Evolutionary conservation across 2,797 vertebrate species (phyloP).

Genomic region (Coracias cyanogaster): DNA sequence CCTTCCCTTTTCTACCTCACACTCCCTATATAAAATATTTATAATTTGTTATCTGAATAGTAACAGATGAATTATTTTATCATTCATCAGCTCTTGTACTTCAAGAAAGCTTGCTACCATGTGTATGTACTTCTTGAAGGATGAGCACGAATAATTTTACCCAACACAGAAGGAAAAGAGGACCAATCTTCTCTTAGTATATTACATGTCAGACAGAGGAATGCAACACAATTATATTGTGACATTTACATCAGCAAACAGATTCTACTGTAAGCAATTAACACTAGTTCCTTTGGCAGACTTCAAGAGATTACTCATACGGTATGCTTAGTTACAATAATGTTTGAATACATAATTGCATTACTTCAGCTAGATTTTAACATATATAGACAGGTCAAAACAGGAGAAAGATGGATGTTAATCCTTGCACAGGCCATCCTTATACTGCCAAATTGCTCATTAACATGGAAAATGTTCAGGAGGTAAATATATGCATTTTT

Average conservation of each 20-base stretch:
- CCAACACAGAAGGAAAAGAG: neutral
- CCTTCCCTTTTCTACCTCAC: neutral
- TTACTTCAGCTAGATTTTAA: slow-evolving; percentile 4
- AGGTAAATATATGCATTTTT: neutral
- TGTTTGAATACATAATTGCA: slow-evolving; percentile 36
- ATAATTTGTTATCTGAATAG: neutral
- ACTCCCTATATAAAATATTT: neutral
- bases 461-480: neutral
- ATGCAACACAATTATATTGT: slow-evolving; percentile 75
- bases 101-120: slow-evolving; percentile 10
- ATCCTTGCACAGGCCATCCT: neutral
- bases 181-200: slow-evolving; percentile 66
- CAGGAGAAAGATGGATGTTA: slow-evolving; percentile 9
- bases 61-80: neutral
- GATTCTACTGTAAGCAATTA: slow-evolving; percentile 79
- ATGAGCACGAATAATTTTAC: neutral
- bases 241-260: slow-evolving; percentile 80
- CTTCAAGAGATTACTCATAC: slow-evolving; percentile 72
- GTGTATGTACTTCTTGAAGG: neutral
- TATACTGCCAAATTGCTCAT: neutral
- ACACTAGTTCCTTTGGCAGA: slow-evolving; percentile 71
- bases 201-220: slow-evolving; percentile 73
- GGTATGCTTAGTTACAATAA: slow-evolving; percentile 52
- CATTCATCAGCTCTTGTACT: neutral
- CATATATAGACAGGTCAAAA: neutral